Conservation (phyloP, 2,113 vertebrate species). For the Ornithorhynchus anatinus region DNA sequence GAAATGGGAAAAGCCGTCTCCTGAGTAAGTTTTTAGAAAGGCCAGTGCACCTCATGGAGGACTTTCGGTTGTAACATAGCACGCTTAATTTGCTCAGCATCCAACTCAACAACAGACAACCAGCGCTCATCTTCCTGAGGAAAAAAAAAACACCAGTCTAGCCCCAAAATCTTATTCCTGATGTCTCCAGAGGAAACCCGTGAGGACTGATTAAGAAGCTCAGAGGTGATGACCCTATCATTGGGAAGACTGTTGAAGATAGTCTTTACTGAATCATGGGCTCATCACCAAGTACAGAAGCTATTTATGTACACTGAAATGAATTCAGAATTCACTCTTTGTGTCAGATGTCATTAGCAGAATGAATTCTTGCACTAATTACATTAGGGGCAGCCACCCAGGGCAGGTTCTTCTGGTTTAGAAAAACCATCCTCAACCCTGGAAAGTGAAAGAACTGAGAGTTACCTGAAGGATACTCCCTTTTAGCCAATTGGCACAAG, state of each 20-base stretch:
- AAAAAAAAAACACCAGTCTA: slow-evolving; percentile 3
- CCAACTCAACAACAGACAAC: background rate
- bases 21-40: background rate
- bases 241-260: background rate
- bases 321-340: no score
- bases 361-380: no score
- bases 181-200: slow-evolving; percentile 24
- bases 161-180: slow-evolving; percentile 23
- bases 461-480: slow-evolving; percentile 16
- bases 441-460: background rate
- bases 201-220: background rate
- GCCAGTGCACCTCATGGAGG: background rate
- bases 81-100: background rate
- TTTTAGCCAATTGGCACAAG: background rate
- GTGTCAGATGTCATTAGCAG: no score
- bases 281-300: slow-evolving; percentile 19
- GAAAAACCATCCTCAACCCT: background rate
- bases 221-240: slow-evolving; percentile 1
- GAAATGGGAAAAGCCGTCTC: background rate
- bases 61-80: background rate
- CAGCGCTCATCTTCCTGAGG: slow-evolving; percentile 40
- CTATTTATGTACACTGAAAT: slow-evolving; percentile 10
- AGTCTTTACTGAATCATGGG: slow-evolving; percentile 4
- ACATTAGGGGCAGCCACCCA: no score
- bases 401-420: background rate